Base-by-base conservation (phyloP, 2,113 vertebrate species). In the Oenanthe oenanthe region DNA sequence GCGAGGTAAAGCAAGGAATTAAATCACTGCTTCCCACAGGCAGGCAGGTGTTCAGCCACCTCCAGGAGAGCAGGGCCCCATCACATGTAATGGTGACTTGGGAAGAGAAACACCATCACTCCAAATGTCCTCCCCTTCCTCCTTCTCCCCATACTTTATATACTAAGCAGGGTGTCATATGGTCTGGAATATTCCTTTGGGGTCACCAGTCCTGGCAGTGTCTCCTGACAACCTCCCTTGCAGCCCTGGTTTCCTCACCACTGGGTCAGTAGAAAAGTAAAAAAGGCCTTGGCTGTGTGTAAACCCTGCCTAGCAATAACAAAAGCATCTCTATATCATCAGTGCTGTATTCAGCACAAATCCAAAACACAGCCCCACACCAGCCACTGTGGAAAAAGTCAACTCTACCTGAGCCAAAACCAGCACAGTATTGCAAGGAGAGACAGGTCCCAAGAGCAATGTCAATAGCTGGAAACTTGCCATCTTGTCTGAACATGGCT, bases 71-170 rank as follows among this genome's bases (percentile, higher is more conserved):
- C 82, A 74, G 28, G 45, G 32, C 38, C 32, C 14, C 17, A 61
- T 45, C 18, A 32, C 1, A 0, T 4, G 5, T 53, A 4, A 2
- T 32, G 32, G 28, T 68, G 28, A 22, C 32, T 60, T 51, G 54
- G 22, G 38, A 68, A 24, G 22, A 45, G 26, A 53, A 68, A 22
- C 1, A 3, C 10, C 25, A 14, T 85, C 45, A 42, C 14, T 58
- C 32, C 22, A 53, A 53, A 61, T 38, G 38, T 68, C 14, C 9
- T 10, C 71, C 3, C 4, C 2, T 67, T 76, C 45, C 17, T 32
- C 14, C 62, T 68, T 45, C 12, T 76, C 22, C 17, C 14, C 9
- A 8, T 9, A 8, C 4, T 76, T 51, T 45, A 38, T 53, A 22
- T 36, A 19, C 21, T 45, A 21, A 60, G 12, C 38, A 16, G 17